Conservation (phyloP, 2,888 invertebrate species). For the Epirrhoe tristata region DNA sequence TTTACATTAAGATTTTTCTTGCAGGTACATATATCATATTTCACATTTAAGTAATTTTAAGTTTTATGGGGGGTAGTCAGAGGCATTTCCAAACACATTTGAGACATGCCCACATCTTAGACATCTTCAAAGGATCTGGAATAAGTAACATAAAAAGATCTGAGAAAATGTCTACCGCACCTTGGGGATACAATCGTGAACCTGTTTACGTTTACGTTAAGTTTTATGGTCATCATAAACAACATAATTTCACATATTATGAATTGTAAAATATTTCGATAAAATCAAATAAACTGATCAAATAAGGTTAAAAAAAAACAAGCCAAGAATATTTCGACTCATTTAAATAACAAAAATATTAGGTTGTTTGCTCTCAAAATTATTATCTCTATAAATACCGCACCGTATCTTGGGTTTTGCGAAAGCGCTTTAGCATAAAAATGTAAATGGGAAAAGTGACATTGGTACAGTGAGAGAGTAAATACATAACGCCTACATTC, state of each 20-base stretch:
- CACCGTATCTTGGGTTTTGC: constrained; percentile 30
- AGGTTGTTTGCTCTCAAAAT: constrained; percentile 26
- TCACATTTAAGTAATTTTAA: too few species aligned
- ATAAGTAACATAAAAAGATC: too few species aligned
- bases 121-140: too few species aligned
- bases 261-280: background rate
- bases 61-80: too few species aligned
- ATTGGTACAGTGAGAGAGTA: constrained; percentile 19
- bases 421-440: constrained; percentile 42
- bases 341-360: constrained; percentile 14
- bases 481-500: constrained; percentile 1
- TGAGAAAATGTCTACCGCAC: too few species aligned
- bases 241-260: background rate
- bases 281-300: background rate
- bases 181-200: too few species aligned
- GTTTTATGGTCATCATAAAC: too few species aligned
- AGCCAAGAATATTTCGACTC: background rate
- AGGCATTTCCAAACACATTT: too few species aligned
- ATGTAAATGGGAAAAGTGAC: constrained; percentile 41
- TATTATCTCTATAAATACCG: constrained; percentile 21
- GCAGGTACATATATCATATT: too few species aligned
- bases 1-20: background rate
- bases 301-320: background rate
- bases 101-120: too few species aligned
- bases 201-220: too few species aligned